phyloP scores from a whole-genome alignment of 2,888 invertebrate genomes.

The Anagyrus pseudococci region DNA sequence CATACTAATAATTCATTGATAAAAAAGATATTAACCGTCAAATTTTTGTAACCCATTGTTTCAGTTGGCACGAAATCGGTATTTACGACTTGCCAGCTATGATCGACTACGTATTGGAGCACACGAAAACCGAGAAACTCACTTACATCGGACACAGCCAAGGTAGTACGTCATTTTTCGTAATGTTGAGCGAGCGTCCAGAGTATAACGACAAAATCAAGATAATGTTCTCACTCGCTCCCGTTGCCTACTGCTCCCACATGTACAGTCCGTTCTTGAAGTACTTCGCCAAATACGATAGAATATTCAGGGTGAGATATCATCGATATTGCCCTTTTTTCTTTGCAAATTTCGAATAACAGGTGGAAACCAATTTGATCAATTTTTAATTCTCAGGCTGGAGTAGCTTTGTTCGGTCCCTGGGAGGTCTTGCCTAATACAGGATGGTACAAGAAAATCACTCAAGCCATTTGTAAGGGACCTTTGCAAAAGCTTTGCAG shows the following conservation, averaged over 20 bases:
- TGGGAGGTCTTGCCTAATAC: conserved; percentile 71
- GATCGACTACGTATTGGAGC: conserved; percentile 65
- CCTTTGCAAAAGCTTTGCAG: conserved; percentile 69
- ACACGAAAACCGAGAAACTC: conserved; percentile 62
- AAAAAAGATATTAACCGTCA: not conserved
- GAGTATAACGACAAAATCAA: conserved; percentile 61
- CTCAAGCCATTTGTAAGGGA: conserved; percentile 66
- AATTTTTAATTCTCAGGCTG: not conserved
- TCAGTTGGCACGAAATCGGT: conserved; percentile 69
- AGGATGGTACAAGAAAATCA: conserved; percentile 55
- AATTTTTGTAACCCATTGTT: not conserved
- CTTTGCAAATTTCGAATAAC: not conserved
- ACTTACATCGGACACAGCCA: conserved; percentile 70
- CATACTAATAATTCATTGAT: not conserved
- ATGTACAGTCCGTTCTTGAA: conserved; percentile 37
- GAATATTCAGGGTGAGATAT: conserved; percentile 14
- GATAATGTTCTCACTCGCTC: conserved; percentile 56
- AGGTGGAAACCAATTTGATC: not conserved
- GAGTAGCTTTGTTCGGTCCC: conserved; percentile 44
- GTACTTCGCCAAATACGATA: not conserved
- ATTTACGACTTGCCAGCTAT: conserved; percentile 68
- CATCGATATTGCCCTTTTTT: conserved; percentile 1
- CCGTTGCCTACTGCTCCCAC: conserved; percentile 54
- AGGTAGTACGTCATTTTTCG: conserved; percentile 64
- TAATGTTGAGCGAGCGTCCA: conserved; percentile 56